These are phyloP conservation scores for Drosophila sp. DNA, from an alignment of 1,140 invertebrate genomes.

Conservation along the genomic window DNA sequence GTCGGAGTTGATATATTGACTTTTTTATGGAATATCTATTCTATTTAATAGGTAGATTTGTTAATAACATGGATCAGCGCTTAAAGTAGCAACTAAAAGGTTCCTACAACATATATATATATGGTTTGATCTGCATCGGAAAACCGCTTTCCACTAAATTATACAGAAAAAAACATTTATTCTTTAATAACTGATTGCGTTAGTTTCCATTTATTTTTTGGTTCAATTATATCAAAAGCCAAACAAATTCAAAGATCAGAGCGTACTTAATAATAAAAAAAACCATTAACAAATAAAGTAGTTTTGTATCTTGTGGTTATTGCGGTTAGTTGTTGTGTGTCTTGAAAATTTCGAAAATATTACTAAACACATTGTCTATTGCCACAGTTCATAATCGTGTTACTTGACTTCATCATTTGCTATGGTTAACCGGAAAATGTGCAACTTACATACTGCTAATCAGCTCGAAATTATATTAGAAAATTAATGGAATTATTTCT, in stretches of 20 bases:
- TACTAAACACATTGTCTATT: constrained; percentile 10
- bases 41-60: background rate
- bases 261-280: constrained; percentile 16
- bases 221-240: constrained; percentile 1
- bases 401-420: constrained; percentile 17
- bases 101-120: background rate
- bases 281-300: constrained; percentile 16
- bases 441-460: constrained; percentile 22
- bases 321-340: constrained; percentile 24
- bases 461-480: background rate
- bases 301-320: constrained; percentile 30
- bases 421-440: constrained; percentile 30
- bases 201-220: background rate
- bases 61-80: constrained; percentile 1
- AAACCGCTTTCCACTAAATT: too few relatives aligned
- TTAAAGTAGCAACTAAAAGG: background rate
- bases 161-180: background rate
- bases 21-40: background rate
- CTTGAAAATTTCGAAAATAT: constrained; percentile 5
- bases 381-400: constrained; percentile 2
- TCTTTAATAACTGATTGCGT: too few relatives aligned
- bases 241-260: constrained; percentile 27
- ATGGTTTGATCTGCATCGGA: background rate
- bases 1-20: constrained; percentile 7
- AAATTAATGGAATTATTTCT: constrained; percentile 1